Percentiles rank a stretch among this genome's conserved stretches.
These are phyloP conservation scores for Lycopodina hypogea DNA, from an alignment of 37 sponge, comb jelly and placozoan genomes.

Conservation along the genomic window DNA sequence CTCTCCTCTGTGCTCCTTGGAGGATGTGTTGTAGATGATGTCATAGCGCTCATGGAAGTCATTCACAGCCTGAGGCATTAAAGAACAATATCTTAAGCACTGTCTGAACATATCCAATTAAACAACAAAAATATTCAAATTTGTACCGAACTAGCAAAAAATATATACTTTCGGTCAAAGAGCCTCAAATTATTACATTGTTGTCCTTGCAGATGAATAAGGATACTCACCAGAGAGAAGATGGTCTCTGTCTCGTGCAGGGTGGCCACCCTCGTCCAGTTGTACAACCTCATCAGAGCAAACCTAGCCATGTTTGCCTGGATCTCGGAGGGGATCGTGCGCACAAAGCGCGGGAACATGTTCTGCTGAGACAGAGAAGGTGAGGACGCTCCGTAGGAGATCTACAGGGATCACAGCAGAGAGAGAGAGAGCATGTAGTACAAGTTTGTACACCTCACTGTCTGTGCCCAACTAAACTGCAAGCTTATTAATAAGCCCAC, in stretches of 20 bases:
- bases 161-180: not conserved
- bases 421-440: not conserved
- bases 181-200: not conserved
- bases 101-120: too few relatives aligned
- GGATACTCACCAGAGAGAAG: conserved; percentile 43
- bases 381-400: conserved; percentile 62
- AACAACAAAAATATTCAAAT: not conserved
- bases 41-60: conserved; percentile 33
- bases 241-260: conserved; percentile 60
- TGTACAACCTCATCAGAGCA: conserved; percentile 53
- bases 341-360: conserved; percentile 46
- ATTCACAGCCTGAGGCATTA: conserved; percentile 24
- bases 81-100: not conserved
- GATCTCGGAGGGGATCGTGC: conserved; percentile 66
- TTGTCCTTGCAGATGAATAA: too few relatives aligned
- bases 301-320: conserved; percentile 35
- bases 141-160: not conserved
- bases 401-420: conserved; percentile 21
- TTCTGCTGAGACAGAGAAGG: conserved; percentile 47
- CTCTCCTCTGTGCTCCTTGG: not conserved
- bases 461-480: not conserved
- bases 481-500: not conserved
- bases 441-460: not conserved
- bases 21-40: not conserved
- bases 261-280: conserved; percentile 61